Base-by-base conservation (phyloP, 2,113 vertebrate genomes). In the Oryzias javanicus region DNA sequence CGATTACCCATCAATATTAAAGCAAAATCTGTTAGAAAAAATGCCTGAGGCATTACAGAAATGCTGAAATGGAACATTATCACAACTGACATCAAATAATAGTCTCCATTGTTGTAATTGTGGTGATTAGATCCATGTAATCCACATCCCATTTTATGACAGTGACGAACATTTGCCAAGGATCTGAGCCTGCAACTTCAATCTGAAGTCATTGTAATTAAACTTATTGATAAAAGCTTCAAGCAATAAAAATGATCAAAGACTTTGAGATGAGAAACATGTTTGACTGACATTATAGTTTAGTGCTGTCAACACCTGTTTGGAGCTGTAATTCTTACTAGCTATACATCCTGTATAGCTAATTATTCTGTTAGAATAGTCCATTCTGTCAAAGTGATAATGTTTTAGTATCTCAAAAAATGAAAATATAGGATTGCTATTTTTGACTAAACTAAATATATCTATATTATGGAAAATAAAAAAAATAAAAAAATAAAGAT, bases 41-140 rank as follows among this genome's bases (percentile, higher is more conserved):
- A 70, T 60, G 53, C 69, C 70, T 68, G 51, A 70, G 68, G 67
- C 55, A 46, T 18, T 68, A 41, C 41, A 50, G 25, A 19, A 5
- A 67, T 47, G 53, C 49, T 61, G 27, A 59, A 70, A 80, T 67
- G 18, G 74, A 76, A 70, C 46, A 83, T 70, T 22, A 73, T 52
- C 63, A 76, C 64, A 71, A 62, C 6, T 61, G 55, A 64, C 49
- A 68, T 72, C 49, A 62, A 82, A 81, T 83, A 60, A 29, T 54
- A 66, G 64, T 64, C 76, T 59, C 53, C 49, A 42, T 67, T 71
- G 65, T 69, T 25, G 53, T 49, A 18, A 74, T 67, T 54, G 40
- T 67, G 51, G 25, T 73, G 60, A 80, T 68, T 73, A 68, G 41
- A 65, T 63, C 14, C 53, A 49, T 4, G 13, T 53, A 35, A 12